Evolutionary conservation across 2,888 invertebrate species (phyloP).

Genomic region (Dinocampus coccinellae): DNA sequence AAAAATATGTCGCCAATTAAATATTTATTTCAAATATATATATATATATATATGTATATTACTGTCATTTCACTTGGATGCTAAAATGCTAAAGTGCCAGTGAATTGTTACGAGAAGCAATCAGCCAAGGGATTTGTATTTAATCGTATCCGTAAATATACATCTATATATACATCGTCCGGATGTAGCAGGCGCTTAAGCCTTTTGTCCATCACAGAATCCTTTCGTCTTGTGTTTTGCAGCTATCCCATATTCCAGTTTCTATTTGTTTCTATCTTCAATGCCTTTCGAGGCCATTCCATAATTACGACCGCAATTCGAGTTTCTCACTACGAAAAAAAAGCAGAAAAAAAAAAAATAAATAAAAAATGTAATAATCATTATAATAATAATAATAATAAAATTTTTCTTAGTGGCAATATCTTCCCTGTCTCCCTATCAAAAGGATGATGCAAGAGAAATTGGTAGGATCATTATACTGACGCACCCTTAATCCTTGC

Average conservation of each 20-base stretch:
- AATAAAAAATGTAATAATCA: too few relatives aligned
- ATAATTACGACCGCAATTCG: slow-evolving; percentile 24
- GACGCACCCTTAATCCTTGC: slow-evolving; percentile 8
- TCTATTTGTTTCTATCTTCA: slow-evolving; percentile 1
- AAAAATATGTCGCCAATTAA: too few relatives aligned
- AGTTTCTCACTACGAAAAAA: background rate
- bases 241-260: slow-evolving; percentile 36
- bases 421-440: too few relatives aligned
- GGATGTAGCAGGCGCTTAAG: slow-evolving; percentile 39
- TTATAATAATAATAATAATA: too few relatives aligned
- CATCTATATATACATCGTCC: slow-evolving; percentile 34
- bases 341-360: too few relatives aligned
- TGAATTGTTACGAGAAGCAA: slow-evolving; percentile 49
- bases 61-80: slow-evolving; percentile 29
- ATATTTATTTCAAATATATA: background rate
- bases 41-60: background rate
- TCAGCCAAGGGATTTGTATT: slow-evolving; percentile 55
- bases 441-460: slow-evolving; percentile 4
- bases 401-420: too few relatives aligned
- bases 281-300: slow-evolving; percentile 35
- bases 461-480: background rate
- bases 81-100: slow-evolving; percentile 23
- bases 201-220: slow-evolving; percentile 35
- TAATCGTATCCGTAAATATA: slow-evolving; percentile 49
- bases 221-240: slow-evolving; percentile 31